A percentile compares a stretch with the other conserved stretches of the same genome.
Conservation (phyloP, 2,113 vertebrate genomes). For the Dascyllus trimaculatus region DNA sequence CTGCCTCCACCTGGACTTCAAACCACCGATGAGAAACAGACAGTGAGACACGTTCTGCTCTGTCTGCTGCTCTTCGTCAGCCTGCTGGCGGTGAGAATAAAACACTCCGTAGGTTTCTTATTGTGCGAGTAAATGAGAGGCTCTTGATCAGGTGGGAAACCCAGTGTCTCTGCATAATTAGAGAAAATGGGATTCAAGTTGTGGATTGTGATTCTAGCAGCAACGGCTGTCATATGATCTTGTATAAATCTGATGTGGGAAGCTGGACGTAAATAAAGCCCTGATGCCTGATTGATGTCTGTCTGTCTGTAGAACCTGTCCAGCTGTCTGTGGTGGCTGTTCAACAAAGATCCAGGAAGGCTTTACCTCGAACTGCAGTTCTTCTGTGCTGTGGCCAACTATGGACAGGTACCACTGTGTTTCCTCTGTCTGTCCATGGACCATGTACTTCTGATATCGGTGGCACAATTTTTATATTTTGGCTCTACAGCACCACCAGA, state of each 20-base stretch:
- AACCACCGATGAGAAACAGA: conserved; percentile 86
- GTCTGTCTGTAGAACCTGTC: conserved; percentile 90
- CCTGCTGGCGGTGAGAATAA: conserved; percentile 89
- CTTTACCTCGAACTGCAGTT: conserved; percentile 97
- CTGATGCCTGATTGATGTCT: neutral
- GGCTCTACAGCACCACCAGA: too few relatives aligned
- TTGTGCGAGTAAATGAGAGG: neutral
- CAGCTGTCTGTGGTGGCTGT: conserved; percentile 98
- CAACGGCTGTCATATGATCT: too few relatives aligned
- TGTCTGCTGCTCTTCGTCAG: conserved; percentile 94
- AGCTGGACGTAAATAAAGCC: neutral
- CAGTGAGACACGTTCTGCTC: conserved; percentile 92
- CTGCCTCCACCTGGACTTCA: conserved; percentile 65
- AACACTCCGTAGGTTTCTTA: conserved; percentile 22
- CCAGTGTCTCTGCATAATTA: too few relatives aligned
- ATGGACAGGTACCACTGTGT: conserved; percentile 90
- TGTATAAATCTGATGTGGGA: too few relatives aligned
- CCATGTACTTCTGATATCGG: too few relatives aligned
- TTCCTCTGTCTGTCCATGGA: neutral
- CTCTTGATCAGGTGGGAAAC: too few relatives aligned
- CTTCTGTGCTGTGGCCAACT: conserved; percentile 97
- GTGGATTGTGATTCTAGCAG: too few relatives aligned
- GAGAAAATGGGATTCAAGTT: too few relatives aligned
- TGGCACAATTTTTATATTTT: too few relatives aligned
- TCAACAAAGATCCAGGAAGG: conserved; percentile 93